A percentile compares a stretch with the other conserved stretches of the same genome.
Evolutionary conservation across 2,888 invertebrate species (phyloP).

Genomic region (Luperina nickerlii): DNA sequence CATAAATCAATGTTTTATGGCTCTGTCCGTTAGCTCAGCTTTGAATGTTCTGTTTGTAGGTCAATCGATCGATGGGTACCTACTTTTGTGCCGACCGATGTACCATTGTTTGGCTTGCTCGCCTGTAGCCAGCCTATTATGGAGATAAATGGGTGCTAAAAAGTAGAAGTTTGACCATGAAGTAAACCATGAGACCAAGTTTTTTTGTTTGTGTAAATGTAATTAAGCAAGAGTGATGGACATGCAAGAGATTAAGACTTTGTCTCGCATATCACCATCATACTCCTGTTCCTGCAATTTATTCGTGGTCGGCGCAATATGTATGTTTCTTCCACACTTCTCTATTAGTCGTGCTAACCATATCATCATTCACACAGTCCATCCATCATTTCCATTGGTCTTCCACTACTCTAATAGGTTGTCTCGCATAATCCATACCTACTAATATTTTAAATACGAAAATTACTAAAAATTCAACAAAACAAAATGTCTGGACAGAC

Average conservation of each 20-base stretch:
- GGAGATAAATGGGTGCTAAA: conserved; percentile 28
- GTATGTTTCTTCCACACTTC: background rate
- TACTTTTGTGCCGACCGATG: conserved; percentile 34
- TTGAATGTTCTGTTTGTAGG: conserved; percentile 58
- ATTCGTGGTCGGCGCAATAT: no score
- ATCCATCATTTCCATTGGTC: no score
- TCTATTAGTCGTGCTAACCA: background rate
- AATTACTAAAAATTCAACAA: background rate
- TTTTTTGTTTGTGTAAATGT: background rate
- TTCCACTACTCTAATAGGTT: no score
- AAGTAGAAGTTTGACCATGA: conserved; percentile 5
- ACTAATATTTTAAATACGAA: background rate
- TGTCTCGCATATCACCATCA: background rate
- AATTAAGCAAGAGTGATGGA: background rate
- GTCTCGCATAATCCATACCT: background rate
- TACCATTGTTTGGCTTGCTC: conserved; percentile 39
- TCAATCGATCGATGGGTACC: conserved; percentile 57
- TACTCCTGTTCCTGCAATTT: no score
- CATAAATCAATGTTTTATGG: conserved; percentile 56
- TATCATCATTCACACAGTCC: background rate
- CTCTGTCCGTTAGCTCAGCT: conserved; percentile 24
- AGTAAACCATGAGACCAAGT: background rate
- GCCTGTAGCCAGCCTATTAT: conserved; percentile 41
- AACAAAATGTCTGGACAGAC: background rate
- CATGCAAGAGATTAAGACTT: background rate